Percentiles rank a stretch among this genome's conserved stretches.
Evolutionary conservation across 2,797 vertebrate species (phyloP).

Genomic region (Thamnophis elegans): DNA sequence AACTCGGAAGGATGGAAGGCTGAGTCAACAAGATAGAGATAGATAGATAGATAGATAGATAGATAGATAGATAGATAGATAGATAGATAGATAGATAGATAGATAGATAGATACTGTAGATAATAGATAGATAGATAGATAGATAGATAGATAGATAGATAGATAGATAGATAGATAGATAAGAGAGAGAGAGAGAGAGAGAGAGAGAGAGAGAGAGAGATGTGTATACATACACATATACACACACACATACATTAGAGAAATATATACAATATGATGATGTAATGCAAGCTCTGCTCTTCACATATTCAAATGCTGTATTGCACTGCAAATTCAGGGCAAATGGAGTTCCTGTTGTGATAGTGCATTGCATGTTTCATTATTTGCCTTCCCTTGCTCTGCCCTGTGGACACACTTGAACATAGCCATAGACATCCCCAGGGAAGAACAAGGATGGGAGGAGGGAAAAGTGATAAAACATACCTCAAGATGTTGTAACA

Average conservation of each 20-base stretch:
- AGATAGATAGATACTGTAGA: too few species aligned
- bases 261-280: neutral
- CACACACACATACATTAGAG: neutral
- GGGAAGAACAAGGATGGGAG: neutral
- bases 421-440: neutral
- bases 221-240: neutral
- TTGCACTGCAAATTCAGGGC: neutral
- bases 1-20: too few species aligned
- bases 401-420: neutral
- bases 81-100: too few species aligned
- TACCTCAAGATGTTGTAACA: neutral
- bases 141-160: too few species aligned
- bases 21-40: too few species aligned
- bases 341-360: neutral
- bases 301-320: neutral
- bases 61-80: too few species aligned
- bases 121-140: too few species aligned
- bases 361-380: neutral
- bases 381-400: neutral
- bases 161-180: too few species aligned
- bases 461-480: neutral
- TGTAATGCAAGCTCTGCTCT: neutral
- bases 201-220: too few species aligned
- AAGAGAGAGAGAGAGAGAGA: too few species aligned
- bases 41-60: too few species aligned